These are phyloP conservation scores for Atractosteus spatula DNA, from an alignment of 2,113 vertebrate species.

Conservation along the genomic window DNA sequence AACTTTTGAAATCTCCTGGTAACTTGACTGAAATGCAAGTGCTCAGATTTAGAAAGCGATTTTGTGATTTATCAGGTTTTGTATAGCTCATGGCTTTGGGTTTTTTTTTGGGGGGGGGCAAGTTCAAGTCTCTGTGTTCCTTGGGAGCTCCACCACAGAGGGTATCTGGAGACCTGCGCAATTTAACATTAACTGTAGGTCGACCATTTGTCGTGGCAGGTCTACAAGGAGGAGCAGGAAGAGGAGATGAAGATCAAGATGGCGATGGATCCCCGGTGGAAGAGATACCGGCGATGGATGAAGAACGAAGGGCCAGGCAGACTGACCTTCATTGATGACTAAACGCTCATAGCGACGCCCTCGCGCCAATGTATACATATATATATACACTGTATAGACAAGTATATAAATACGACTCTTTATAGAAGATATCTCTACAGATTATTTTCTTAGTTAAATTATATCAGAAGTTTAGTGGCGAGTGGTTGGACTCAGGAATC, in stretches of 20 bases:
- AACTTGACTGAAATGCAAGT: no score
- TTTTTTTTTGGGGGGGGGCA: no score
- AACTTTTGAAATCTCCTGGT: no score
- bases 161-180: no score
- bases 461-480: not conserved
- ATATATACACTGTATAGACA: not conserved
- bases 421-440: slow-evolving; percentile 11
- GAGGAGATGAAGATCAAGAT: slow-evolving; percentile 93
- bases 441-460: slow-evolving; percentile 21
- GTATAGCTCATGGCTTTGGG: no score
- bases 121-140: no score
- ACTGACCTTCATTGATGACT: slow-evolving; percentile 89
- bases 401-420: not conserved
- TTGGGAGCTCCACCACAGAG: no score
- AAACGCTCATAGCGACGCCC: slow-evolving; percentile 31
- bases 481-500: slow-evolving; percentile 21
- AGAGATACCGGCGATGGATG: slow-evolving; percentile 96
- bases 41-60: no score
- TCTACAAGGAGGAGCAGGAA: slow-evolving; percentile 85
- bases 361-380: not conserved
- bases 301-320: slow-evolving; percentile 91
- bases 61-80: no score
- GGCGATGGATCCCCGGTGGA: slow-evolving; percentile 91
- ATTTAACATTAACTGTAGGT: no score
- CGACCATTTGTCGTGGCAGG: slow-evolving; percentile 50